Percentiles rank a stretch among this genome's conserved stretches.
phyloP scores from a whole-genome alignment of 2,797 vertebrate genomes.

The Sphaeramia orbicularis region DNA sequence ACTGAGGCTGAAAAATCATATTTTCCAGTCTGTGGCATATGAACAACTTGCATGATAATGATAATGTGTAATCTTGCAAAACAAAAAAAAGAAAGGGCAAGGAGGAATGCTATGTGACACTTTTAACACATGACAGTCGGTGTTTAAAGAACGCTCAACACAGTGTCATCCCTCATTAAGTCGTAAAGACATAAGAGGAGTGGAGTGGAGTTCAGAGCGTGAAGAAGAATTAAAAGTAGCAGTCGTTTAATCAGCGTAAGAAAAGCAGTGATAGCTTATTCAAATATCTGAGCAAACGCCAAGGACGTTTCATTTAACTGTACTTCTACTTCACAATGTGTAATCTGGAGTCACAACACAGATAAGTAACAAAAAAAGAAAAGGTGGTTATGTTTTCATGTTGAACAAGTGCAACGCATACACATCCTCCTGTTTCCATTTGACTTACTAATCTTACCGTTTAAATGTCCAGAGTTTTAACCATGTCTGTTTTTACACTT shows the following conservation, averaged over 20 bases:
- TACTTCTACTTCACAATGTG: background rate
- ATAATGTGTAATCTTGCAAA: slow-evolving; percentile 11
- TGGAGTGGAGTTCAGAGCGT: background rate
- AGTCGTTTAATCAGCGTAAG: background rate
- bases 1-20: slow-evolving; percentile 36
- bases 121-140: slow-evolving; percentile 19
- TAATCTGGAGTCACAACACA: background rate
- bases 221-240: background rate
- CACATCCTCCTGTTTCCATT: background rate
- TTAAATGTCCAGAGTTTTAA: too few species aligned
- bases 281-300: slow-evolving; percentile 6
- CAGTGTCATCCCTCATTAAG: background rate
- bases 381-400: background rate
- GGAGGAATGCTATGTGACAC: slow-evolving; percentile 15
- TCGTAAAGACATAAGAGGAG: background rate
- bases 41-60: slow-evolving; percentile 20
- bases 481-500: too few species aligned
- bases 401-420: background rate
- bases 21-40: slow-evolving; percentile 8
- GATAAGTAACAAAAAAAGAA: slow-evolving; percentile 1
- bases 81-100: background rate
- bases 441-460: too few species aligned
- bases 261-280: background rate
- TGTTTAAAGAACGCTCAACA: background rate
- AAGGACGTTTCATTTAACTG: background rate